Conservation (phyloP, 2,113 vertebrate species). For the Macroglossus sobrinus region DNA sequence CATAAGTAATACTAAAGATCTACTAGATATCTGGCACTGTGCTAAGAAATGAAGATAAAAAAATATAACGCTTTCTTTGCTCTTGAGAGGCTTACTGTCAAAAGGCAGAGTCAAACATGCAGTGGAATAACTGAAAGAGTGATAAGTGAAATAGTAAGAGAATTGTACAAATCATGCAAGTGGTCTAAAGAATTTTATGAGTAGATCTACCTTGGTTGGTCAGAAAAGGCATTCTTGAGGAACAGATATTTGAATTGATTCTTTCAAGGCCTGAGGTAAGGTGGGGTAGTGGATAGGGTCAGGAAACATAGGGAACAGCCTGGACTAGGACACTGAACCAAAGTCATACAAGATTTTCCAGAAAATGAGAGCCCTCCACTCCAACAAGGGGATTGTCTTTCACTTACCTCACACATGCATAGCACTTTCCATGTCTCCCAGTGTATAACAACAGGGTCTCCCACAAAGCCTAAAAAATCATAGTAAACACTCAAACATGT, state of each 20-base stretch:
- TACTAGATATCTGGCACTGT: background rate
- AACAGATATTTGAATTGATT: background rate
- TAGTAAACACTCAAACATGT: background rate
- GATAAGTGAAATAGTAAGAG: background rate
- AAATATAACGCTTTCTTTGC: background rate
- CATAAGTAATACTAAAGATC: background rate
- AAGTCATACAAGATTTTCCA: background rate
- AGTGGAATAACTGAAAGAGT: background rate
- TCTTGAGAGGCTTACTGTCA: background rate
- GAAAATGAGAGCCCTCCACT: background rate
- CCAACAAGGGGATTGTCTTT: background rate
- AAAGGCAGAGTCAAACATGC: background rate
- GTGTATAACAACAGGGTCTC: background rate
- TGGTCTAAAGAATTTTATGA: background rate
- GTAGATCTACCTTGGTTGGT: background rate
- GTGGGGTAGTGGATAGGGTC: background rate
- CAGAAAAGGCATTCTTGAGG: background rate
- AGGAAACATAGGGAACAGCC: fast-evolving
- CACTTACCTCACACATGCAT: background rate
- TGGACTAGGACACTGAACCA: background rate
- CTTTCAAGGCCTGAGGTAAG: background rate
- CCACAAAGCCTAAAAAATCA: background rate
- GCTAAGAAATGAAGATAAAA: background rate
- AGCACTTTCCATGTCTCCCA: background rate
- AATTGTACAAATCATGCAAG: background rate